Evolutionary conservation across 1,140 invertebrate species (phyloP), one percentile per base, ranked within the genome.

Genomic region (Drosophila busckii): DNA sequence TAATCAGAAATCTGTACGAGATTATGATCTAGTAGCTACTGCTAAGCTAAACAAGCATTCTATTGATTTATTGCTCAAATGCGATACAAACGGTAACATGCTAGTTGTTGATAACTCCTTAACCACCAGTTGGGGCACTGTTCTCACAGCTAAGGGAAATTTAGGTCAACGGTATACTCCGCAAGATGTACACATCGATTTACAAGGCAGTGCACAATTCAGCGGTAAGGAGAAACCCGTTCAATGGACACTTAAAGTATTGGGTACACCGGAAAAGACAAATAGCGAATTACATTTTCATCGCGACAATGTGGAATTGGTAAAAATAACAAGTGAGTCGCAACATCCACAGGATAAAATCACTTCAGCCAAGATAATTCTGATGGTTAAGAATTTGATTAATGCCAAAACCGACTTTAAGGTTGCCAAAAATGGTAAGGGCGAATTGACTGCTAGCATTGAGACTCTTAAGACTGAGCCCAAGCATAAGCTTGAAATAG

Each of bases 401-500:
- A 68, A 71, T 1, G 88, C 89, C 6, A 90, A 90, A 31, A 91
- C 89, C 13, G 88, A 91, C 44, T 89, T 89, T 48, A 90, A 90
- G 32, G 75, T 84, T 0, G 64, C 89, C 1, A 89, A 88, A 19
- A 88, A 88, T 45, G 91, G 90, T 12, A 91, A 90, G 59, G 91
- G 90, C n/a, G 89, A 90, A 25, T 86, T 90, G 4, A 71, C 88
- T 6, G 68, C 91, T 4, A 86, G 87, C 2, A 28, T 91, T 22
- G 87, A 90, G 22, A 89, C 90, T 75, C 88, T 86, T 82, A 90
- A 85, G 63, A 38, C 67, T 4, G 73, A 91, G 22, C 89, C 90
- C 4, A 92, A 93, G 61, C 83, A 85, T 10, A 85, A 80, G n/a
- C 87, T 94, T 20, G 93, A 93, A 70, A 88, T 89, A 6, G 90